Conservation (phyloP, 2,113 vertebrate genomes). For the Uropsilus gracilis region DNA sequence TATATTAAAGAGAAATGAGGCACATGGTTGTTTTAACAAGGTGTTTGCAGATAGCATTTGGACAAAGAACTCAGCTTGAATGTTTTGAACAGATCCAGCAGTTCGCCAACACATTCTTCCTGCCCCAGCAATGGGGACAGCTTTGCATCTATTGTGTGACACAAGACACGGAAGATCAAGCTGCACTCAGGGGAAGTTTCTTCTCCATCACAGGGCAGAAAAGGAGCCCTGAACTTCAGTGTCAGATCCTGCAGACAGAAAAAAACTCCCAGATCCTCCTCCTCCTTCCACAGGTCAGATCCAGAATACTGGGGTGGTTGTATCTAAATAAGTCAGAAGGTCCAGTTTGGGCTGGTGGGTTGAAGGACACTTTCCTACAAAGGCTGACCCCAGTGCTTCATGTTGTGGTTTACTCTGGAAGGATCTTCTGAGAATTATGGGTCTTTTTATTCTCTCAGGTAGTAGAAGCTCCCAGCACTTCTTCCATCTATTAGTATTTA, state of each 20-base stretch:
- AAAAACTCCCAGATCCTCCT: not conserved
- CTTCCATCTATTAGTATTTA: too few species aligned
- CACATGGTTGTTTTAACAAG: constrained; percentile 38
- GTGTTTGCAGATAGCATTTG: not conserved
- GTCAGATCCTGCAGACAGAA: not conserved
- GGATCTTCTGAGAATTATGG: not conserved
- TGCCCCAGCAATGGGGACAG: not conserved
- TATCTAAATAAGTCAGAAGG: not conserved
- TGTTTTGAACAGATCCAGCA: constrained; percentile 39
- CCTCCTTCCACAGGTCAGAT: not conserved
- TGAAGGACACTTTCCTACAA: not conserved
- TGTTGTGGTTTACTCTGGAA: not conserved
- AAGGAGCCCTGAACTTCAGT: not conserved
- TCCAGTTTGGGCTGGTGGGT: not conserved
- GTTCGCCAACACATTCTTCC: too few species aligned
- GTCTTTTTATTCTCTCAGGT: not conserved
- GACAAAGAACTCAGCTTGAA: not conserved
- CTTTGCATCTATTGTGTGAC: not conserved
- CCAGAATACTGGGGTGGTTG: not conserved
- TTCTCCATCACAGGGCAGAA: too few species aligned
- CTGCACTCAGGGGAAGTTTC: too few species aligned
- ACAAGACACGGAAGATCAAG: too few species aligned
- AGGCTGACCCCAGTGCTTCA: not conserved
- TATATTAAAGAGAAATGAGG: constrained; percentile 19
- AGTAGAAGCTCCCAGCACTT: too few species aligned